Evolutionary conservation across 2,797 vertebrate species (phyloP), one percentile per base, ranked within the genome.

Genomic region (Tachyglossus aculeatus): DNA sequence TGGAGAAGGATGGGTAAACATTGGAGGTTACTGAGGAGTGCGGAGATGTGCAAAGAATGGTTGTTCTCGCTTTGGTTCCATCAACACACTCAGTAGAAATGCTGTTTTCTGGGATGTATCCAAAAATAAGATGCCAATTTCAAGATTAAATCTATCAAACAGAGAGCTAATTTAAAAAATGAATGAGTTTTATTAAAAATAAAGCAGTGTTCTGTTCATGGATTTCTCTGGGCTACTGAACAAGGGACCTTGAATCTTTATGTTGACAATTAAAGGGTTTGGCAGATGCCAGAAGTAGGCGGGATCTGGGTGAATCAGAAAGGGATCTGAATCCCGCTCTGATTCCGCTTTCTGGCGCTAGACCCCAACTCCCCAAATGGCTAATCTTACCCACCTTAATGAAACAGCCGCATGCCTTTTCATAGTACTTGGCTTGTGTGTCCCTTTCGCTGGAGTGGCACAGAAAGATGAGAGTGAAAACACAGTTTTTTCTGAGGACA

Each of bases 371-470:
- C 67, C 74, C 60, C 40, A 65, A 45, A 64, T 39, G 73, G 59
- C 54, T 81, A 72, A 88, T 81, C 51, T 48, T n/a, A 40, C 55
- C 67, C 68, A 55, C 50, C 59, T 54, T 77, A 83, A 72, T 24
- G 15, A 74, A 80, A 74, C 41, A 40, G 51, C 44, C 45, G 62
- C 70, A 80, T 74, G 60, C 56, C 73, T 83, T 85, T 80, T 80
- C 75, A 75, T 66, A 77, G 80, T 48, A 34, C 71, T 67, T 69
- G 56, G 45, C 71, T 76, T 76, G 34, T 25, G 59, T 53, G 41
- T 21, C 12, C 54, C n/a, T 57, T 27, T 54, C 77, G 62, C 67
- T 56, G 48, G 13, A 66, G 37, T 73, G 61, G 67, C 73, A 81
- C 34, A 59, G 51, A 79, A 67, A 58, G 27, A 25, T 22, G 61